Evolutionary conservation across 37 sponge, comb jelly and placozoan species (phyloP).

Genomic region (Oopsacas minuta): DNA sequence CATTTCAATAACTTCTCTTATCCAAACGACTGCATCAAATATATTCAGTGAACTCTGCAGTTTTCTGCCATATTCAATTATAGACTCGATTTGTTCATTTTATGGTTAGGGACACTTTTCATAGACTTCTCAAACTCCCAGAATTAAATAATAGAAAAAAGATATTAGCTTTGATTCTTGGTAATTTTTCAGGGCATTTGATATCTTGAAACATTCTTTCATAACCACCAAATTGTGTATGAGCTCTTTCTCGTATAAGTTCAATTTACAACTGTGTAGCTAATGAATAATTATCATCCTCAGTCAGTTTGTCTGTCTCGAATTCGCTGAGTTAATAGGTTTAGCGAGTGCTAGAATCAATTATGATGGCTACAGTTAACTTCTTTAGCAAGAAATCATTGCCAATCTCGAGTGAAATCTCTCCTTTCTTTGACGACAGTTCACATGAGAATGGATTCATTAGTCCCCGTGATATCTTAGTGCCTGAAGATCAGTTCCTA

Average conservation of each 20-base stretch:
- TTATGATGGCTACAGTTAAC: constrained; percentile 5
- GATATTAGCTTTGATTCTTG: background rate
- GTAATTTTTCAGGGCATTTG: background rate
- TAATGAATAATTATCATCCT: constrained; percentile 4
- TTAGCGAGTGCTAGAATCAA: background rate
- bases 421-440: background rate
- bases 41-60: no score
- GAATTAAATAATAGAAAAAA: background rate
- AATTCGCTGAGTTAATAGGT: background rate
- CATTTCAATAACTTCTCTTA: no score
- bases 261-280: background rate
- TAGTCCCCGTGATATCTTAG: background rate
- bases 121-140: background rate
- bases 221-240: background rate
- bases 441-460: constrained; percentile 9
- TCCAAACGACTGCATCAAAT: no score
- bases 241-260: background rate
- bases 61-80: no score
- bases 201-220: background rate
- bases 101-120: background rate
- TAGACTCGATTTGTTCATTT: no score
- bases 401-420: background rate
- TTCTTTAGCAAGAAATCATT: background rate
- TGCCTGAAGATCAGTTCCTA: background rate
- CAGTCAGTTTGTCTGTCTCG: constrained; percentile 17